A percentile compares a stretch with the other conserved stretches of the same genome.
These are phyloP conservation scores for Siphlonurus alternatus DNA, from an alignment of 2,888 invertebrate genomes.

Conservation along the genomic window DNA sequence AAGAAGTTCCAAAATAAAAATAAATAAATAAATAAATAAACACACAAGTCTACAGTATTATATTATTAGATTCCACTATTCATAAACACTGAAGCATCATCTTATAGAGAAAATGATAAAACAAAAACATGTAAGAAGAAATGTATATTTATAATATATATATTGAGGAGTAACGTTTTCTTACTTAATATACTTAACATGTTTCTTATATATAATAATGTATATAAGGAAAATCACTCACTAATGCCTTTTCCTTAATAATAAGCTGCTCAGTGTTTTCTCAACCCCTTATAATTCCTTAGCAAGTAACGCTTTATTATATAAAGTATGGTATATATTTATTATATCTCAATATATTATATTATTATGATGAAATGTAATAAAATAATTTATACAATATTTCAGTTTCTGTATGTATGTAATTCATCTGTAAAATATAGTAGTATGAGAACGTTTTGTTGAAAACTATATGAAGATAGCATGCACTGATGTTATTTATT, in stretches of 20 bases:
- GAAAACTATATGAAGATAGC: no score
- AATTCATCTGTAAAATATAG: no score
- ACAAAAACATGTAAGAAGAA: no score
- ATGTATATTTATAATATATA: no score
- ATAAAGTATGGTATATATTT: background rate
- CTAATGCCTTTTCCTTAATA: background rate
- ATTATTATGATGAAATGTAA: background rate
- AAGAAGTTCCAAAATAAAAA: no score
- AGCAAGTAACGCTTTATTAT: background rate
- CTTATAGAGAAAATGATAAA: background rate
- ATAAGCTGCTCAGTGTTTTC: background rate
- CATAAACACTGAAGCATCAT: background rate
- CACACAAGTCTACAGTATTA: background rate
- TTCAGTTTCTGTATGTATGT: no score
- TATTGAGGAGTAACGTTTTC: background rate
- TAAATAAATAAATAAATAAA: no score
- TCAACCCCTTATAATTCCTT: background rate
- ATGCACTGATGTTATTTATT: no score
- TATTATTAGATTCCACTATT: background rate
- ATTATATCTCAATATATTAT: no score
- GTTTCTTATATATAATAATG: background rate
- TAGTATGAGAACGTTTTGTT: no score
- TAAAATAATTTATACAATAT: no score
- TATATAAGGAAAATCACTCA: background rate
- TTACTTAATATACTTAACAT: background rate